A percentile compares a stretch with the other conserved stretches of the same genome.
Conservation (phyloP, 2,888 invertebrate species). For the Mesorhabditis sp. region DNA sequence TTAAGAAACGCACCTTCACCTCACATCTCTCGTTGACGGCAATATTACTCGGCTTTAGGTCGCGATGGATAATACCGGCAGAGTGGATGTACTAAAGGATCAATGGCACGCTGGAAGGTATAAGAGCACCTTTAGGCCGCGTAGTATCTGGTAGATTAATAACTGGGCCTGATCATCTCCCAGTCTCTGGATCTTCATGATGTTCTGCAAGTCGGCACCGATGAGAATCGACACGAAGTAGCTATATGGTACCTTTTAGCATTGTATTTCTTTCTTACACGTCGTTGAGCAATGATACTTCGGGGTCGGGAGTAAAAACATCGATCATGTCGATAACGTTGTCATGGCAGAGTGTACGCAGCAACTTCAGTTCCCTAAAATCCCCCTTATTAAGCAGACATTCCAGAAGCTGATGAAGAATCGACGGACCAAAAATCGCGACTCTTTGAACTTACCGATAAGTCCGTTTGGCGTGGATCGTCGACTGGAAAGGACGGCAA, state of each 20-base stretch:
- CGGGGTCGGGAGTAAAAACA: conserved; percentile 48
- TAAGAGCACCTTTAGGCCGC: conserved; percentile 75
- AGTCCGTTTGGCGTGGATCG: conserved; percentile 70
- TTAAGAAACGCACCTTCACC: conserved; percentile 70
- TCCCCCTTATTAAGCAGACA: too few species aligned
- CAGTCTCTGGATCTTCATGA: conserved; percentile 89
- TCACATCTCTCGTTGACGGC: conserved; percentile 99
- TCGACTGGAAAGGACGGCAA: conserved; percentile 92
- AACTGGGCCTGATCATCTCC: conserved; percentile 98
- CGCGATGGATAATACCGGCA: conserved; percentile 93
- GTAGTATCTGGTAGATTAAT: conserved; percentile 91
- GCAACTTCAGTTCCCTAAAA: conserved; percentile 79
- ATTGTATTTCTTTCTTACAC: conserved; percentile 40
- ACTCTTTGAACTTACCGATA: conserved; percentile 10
- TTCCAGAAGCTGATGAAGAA: not conserved
- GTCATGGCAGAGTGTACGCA: conserved; percentile 98
- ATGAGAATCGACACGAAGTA: conserved; percentile 94
- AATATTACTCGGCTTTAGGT: conserved; percentile 95
- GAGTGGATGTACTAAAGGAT: conserved; percentile 80
- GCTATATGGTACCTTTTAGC: conserved; percentile 59
- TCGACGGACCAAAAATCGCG: not conserved
- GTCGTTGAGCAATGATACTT: conserved; percentile 38
- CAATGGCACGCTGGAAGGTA: conserved; percentile 5
- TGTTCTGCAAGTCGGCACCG: conserved; percentile 97
- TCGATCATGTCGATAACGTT: conserved; percentile 73